phyloP scores from a whole-genome alignment of 2,113 vertebrate species.

The Mustela lutreola region DNA sequence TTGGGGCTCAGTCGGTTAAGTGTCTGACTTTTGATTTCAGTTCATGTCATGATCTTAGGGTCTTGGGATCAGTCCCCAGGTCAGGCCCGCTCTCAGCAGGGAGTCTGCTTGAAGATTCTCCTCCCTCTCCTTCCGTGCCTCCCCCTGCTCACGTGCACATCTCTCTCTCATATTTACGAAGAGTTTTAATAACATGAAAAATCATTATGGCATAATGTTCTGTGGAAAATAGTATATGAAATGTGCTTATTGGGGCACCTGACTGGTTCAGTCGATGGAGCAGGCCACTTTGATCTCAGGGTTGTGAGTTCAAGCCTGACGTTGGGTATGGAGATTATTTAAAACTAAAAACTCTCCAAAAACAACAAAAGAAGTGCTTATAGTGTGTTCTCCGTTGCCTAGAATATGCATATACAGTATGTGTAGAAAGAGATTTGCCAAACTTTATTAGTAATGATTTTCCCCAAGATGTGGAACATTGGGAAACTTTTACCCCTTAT shows the following conservation, averaged over 20 bases:
- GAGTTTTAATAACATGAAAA: conserved; percentile 47
- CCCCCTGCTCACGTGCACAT: fast-evolving
- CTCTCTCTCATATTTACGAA: neutral
- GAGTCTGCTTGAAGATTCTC: neutral
- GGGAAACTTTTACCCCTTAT: neutral
- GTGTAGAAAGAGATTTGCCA: neutral
- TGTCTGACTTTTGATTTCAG: neutral
- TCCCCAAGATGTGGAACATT: neutral
- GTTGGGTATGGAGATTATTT: neutral
- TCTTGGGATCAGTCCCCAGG: too few relatives aligned
- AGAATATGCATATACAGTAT: neutral
- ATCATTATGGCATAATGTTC: neutral
- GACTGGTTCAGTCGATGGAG: neutral
- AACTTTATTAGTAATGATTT: conserved; percentile 1
- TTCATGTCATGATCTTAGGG: neutral
- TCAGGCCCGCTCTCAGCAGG: neutral
- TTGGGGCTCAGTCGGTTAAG: neutral
- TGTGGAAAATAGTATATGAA: neutral
- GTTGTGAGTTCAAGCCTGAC: neutral
- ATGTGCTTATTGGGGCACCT: neutral
- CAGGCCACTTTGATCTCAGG: neutral
- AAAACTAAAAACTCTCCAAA: neutral
- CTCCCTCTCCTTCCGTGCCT: neutral
- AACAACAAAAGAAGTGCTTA: neutral
- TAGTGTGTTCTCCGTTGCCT: neutral